Conservation (phyloP, 1,140 invertebrate species). For the Lethocerus indicus region DNA sequence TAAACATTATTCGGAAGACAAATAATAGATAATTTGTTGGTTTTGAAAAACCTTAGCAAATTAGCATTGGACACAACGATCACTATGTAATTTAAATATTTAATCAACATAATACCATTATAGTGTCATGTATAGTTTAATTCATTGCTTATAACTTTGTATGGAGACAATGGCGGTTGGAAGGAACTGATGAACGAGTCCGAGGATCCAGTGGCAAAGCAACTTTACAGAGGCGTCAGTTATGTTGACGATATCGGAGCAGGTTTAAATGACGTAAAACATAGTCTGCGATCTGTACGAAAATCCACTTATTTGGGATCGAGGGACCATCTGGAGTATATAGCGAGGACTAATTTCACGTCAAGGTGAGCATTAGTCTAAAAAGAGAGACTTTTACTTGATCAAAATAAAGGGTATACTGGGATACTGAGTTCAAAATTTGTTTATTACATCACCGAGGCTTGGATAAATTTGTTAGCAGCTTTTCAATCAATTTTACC, state of each 20-base stretch:
- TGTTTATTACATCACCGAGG: too few species aligned
- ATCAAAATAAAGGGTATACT: not conserved
- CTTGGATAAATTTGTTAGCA: too few species aligned
- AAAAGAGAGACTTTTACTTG: too few species aligned
- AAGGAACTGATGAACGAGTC: slow-evolving; percentile 45
- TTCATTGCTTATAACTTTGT: not conserved
- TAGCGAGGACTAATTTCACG: slow-evolving; percentile 47
- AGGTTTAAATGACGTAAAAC: slow-evolving; percentile 48
- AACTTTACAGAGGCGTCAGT: slow-evolving; percentile 42
- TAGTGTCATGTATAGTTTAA: not conserved
- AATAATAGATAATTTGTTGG: not conserved
- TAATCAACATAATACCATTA: not conserved
- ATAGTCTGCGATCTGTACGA: slow-evolving; percentile 27
- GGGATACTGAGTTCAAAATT: too few species aligned
- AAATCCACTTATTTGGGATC: slow-evolving; percentile 55
- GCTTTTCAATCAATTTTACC: not conserved
- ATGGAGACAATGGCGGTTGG: slow-evolving; percentile 50
- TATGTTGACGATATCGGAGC: slow-evolving; percentile 38
- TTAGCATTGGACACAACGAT: not conserved
- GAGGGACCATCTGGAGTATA: slow-evolving; percentile 41
- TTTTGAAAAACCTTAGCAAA: not conserved
- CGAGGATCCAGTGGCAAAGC: slow-evolving; percentile 27
- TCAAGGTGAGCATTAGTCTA: slow-evolving; percentile 22
- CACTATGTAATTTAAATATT: not conserved
- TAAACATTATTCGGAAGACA: not conserved